A percentile compares a stretch with the other conserved stretches of the same genome.
Conservation (phyloP, 2,113 vertebrate genomes). For the Alligator sinensis region DNA sequence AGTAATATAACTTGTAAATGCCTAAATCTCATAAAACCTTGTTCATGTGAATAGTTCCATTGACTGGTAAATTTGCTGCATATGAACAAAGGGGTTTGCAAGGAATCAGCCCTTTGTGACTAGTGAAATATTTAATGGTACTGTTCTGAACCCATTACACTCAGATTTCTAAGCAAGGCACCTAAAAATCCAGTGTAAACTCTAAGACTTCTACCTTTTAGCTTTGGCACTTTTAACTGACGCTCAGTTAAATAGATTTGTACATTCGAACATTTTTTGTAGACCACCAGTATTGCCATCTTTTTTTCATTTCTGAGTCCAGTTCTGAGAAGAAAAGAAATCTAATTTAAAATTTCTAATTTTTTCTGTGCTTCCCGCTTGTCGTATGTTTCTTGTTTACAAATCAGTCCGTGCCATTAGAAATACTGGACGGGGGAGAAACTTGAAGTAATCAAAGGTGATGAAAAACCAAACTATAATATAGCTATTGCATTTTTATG, state of each 20-base stretch:
- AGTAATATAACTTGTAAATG: not conserved
- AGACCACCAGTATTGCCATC: not conserved
- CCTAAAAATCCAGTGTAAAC: conserved; percentile 21
- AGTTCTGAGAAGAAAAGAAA: not conserved
- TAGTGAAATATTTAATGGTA: not conserved
- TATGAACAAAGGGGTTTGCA: not conserved
- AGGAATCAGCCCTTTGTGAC: not conserved
- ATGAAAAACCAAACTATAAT: conserved; percentile 48
- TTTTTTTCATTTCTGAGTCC: conserved; percentile 15
- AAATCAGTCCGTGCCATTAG: conserved; percentile 32
- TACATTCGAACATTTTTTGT: conserved; percentile 7
- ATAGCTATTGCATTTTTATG: conserved; percentile 37
- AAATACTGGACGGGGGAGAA: conserved; percentile 29
- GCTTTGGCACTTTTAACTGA: conserved; percentile 24
- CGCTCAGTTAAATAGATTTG: not conserved
- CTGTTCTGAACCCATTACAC: not conserved
- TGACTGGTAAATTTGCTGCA: not conserved
- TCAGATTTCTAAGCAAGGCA: conserved; percentile 40
- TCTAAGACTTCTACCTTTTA: conserved; percentile 31
- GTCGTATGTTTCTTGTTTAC: conserved; percentile 58
- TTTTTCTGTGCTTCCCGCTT: conserved; percentile 43
- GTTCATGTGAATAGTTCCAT: not conserved
- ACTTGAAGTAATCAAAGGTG: conserved; percentile 44
- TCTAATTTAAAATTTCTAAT: conserved; percentile 30
- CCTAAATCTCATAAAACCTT: not conserved